These are phyloP conservation scores for Sorex fumeus DNA, from an alignment of 2,113 vertebrate species.

Conservation along the genomic window DNA sequence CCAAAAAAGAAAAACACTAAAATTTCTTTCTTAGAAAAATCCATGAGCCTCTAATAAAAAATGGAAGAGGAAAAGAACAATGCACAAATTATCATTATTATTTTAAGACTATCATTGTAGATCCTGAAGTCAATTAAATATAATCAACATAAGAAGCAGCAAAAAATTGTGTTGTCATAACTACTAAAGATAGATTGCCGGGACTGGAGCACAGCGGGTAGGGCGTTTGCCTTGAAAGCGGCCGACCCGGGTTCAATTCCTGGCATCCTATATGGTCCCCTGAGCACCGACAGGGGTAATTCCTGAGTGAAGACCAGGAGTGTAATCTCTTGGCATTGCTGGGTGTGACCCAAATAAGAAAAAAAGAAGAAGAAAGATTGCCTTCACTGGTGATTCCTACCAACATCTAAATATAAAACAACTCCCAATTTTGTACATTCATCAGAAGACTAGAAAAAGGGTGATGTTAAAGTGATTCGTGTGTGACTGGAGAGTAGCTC, in stretches of 20 bases:
- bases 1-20: constrained; percentile 45
- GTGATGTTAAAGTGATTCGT: not conserved
- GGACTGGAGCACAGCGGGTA: too few relatives aligned
- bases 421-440: not conserved
- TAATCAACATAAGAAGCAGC: constrained; percentile 7
- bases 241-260: too few relatives aligned
- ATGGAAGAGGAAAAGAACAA: not conserved
- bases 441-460: not conserved
- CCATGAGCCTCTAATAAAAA: not conserved
- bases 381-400: not conserved
- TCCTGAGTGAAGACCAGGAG: too few relatives aligned
- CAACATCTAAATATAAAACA: constrained; percentile 12
- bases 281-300: too few relatives aligned
- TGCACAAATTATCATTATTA: not conserved
- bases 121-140: not conserved
- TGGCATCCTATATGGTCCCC: too few relatives aligned
- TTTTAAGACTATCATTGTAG: not conserved
- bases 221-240: too few relatives aligned
- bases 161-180: not conserved
- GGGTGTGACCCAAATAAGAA: too few relatives aligned
- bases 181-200: not conserved
- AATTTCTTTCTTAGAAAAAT: not conserved
- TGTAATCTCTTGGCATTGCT: too few relatives aligned
- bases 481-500: too few relatives aligned
- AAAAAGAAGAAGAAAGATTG: too few relatives aligned